These are phyloP conservation scores for Tethya wilhelma DNA, from an alignment of 37 sponge, comb jelly and placozoan genomes.

Conservation along the genomic window DNA sequence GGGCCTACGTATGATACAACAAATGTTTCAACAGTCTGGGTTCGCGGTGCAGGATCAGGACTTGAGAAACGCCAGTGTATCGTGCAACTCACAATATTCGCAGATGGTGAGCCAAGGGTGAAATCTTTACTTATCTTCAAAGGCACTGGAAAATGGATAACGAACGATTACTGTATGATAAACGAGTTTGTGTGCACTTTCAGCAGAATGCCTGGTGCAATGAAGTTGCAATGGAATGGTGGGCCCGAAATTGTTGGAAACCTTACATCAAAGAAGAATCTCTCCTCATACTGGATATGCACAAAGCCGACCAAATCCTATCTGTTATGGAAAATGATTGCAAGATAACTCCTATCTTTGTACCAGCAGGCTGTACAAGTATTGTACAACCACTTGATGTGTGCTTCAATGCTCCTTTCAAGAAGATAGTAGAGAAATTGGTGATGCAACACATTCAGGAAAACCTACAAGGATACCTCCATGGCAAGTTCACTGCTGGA, in stretches of 20 bases:
- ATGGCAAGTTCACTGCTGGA: slow-evolving; percentile 43
- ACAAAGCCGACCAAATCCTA: slow-evolving; percentile 35
- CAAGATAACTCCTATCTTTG: slow-evolving; percentile 9
- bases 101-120: slow-evolving; percentile 55
- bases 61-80: slow-evolving; percentile 58
- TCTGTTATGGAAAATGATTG: slow-evolving; percentile 19
- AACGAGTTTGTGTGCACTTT: slow-evolving; percentile 37
- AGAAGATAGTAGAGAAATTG: slow-evolving; percentile 27
- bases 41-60: slow-evolving; percentile 47
- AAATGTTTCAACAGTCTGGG: slow-evolving; percentile 46
- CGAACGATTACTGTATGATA: slow-evolving; percentile 35
- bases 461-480: slow-evolving; percentile 34
- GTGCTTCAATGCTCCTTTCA: slow-evolving; percentile 43
- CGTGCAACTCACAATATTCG: slow-evolving; percentile 52
- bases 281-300: slow-evolving; percentile 44
- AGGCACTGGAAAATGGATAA: slow-evolving; percentile 42
- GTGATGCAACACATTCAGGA: slow-evolving; percentile 50
- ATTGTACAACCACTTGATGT: slow-evolving; percentile 64
- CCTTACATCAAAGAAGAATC: background rate
- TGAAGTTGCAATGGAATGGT: slow-evolving; percentile 35
- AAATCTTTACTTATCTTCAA: slow-evolving; percentile 41
- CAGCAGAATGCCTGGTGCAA: slow-evolving; percentile 56
- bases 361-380: slow-evolving; percentile 63
- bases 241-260: slow-evolving; percentile 11
- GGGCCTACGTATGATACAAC: slow-evolving; percentile 37